Conservation (phyloP, 2,113 vertebrate species). For the Galbula dea region DNA sequence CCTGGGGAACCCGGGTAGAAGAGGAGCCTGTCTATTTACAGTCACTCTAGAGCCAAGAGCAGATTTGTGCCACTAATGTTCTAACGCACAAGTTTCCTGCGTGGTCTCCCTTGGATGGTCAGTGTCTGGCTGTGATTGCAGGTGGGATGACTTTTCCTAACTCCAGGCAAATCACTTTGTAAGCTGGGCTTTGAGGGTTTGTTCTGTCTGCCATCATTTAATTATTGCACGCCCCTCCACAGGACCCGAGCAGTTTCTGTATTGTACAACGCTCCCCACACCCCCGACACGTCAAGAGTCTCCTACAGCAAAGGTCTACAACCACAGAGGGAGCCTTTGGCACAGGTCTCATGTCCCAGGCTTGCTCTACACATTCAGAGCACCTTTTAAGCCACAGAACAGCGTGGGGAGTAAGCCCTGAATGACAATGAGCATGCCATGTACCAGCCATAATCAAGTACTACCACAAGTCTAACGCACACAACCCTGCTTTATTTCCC, state of each 20-base stretch:
- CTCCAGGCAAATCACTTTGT: neutral
- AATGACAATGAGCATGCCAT: neutral
- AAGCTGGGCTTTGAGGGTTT: neutral
- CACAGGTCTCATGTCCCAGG: neutral
- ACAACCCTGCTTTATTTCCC: neutral
- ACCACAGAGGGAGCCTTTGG: neutral
- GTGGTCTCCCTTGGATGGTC: fast-evolving
- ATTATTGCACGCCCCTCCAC: neutral
- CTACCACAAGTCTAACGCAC: neutral
- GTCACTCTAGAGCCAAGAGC: neutral
- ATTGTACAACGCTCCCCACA: fast-evolving
- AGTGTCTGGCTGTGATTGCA: neutral
- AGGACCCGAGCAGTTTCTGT: neutral
- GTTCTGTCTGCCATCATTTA: neutral
- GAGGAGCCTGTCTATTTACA: neutral
- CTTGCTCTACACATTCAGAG: neutral
- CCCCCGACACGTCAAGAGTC: neutral
- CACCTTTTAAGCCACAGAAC: neutral
- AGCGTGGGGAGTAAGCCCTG: neutral
- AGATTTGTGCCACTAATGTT: neutral
- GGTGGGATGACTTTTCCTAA: neutral
- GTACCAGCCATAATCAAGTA: neutral
- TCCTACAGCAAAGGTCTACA: neutral
- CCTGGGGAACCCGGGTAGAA: neutral
- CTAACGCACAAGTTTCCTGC: fast-evolving